A percentile compares a stretch with the other conserved stretches of the same genome.
These are phyloP conservation scores for Channa argus DNA, from an alignment of 2,113 vertebrate genomes.

Conservation along the genomic window DNA sequence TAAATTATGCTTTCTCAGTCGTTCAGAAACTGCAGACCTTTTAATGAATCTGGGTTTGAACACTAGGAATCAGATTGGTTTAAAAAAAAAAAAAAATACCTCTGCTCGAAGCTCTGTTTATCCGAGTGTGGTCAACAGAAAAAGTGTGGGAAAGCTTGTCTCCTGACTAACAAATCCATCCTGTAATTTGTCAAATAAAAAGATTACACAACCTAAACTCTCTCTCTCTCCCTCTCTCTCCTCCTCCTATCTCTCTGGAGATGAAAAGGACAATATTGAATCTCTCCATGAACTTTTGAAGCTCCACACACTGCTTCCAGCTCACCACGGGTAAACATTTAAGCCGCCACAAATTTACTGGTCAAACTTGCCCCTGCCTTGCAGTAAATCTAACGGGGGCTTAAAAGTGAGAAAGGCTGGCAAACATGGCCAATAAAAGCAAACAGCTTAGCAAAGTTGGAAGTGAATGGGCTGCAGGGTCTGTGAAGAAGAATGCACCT, in stretches of 20 bases:
- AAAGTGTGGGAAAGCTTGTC: conserved; percentile 63
- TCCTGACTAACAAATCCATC: conserved; percentile 46
- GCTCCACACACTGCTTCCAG: conserved; percentile 64
- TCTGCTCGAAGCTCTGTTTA: conserved; percentile 55
- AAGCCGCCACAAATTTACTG: conserved; percentile 78
- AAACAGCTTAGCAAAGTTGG: conserved; percentile 71
- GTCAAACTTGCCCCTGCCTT: conserved; percentile 66
- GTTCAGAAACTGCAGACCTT: conserved; percentile 12
- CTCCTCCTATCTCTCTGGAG: conserved; percentile 44
- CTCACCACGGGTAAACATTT: conserved; percentile 73
- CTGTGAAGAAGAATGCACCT: conserved; percentile 66
- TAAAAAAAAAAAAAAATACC: neutral
- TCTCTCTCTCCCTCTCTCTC: conserved; percentile 28
- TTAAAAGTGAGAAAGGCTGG: conserved; percentile 76
- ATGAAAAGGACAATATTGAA: conserved; percentile 73
- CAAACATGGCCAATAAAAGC: conserved; percentile 71
- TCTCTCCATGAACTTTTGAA: conserved; percentile 67
- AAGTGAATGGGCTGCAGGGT: conserved; percentile 69
- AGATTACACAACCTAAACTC: conserved; percentile 74
- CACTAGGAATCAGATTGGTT: conserved; percentile 20
- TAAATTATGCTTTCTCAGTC: neutral
- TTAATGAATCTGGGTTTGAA: conserved; percentile 16
- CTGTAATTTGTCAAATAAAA: conserved; percentile 77
- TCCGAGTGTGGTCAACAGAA: conserved; percentile 49
- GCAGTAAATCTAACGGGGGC: conserved; percentile 75